Evolutionary conservation across 2,113 vertebrate genomes (phyloP).

Genomic region (Barnardius zonarius): DNA sequence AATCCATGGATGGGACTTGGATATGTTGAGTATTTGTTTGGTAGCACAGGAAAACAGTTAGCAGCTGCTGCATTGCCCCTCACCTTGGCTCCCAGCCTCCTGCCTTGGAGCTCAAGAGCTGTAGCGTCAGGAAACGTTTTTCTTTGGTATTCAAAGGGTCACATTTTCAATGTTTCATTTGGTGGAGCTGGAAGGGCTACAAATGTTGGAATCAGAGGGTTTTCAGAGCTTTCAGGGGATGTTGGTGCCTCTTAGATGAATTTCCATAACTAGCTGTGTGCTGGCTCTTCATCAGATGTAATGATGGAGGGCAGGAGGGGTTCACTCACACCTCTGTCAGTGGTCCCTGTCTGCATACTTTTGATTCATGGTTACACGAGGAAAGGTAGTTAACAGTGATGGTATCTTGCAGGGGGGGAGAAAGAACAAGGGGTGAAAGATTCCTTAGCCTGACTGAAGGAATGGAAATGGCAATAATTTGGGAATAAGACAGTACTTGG

Average conservation of each 20-base stretch:
- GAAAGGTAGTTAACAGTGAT: neutral
- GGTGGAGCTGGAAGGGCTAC: neutral
- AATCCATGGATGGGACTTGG: neutral
- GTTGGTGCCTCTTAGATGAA: neutral
- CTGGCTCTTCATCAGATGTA: neutral
- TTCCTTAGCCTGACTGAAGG: neutral
- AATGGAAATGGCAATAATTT: neutral
- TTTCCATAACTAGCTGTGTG: neutral
- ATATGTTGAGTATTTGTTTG: neutral
- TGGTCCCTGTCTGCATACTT: neutral
- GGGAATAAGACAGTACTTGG: neutral
- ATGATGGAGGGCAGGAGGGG: neutral
- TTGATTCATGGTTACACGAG: neutral
- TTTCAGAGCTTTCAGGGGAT: neutral
- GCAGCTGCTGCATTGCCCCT: neutral
- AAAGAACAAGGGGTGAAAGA: neutral
- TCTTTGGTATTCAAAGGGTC: neutral
- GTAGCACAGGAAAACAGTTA: neutral
- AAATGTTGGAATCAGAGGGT: neutral
- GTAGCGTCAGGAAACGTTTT: neutral
- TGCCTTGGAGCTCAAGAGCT: neutral
- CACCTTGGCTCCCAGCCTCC: neutral
- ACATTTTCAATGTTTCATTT: neutral
- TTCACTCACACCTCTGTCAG: neutral
- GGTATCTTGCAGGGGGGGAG: neutral